Conservation (phyloP, 2,113 vertebrate genomes). For the Tachysurus fulvidraco region DNA sequence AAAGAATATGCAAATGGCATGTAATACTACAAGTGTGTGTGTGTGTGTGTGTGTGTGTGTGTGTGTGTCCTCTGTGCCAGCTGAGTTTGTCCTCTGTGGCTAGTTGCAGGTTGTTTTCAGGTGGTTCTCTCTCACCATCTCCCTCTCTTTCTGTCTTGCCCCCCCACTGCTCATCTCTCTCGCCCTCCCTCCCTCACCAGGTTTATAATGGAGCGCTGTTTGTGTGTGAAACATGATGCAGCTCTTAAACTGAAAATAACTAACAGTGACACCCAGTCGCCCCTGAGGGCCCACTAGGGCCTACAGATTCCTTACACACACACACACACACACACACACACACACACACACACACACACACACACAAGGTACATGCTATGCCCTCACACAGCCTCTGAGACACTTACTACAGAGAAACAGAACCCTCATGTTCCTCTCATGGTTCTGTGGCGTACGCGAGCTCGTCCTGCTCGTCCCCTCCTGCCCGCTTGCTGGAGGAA, state of each 20-base stretch:
- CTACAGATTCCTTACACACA: slow-evolving; percentile 20
- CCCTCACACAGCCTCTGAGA: not conserved
- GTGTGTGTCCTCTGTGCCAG: slow-evolving; percentile 21
- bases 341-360: slow-evolving; percentile 8
- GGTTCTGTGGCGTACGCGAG: not conserved
- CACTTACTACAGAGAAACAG: not conserved
- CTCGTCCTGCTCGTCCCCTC: not conserved
- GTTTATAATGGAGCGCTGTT: slow-evolving; percentile 36
- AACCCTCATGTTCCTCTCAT: not conserved
- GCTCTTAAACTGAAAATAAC: slow-evolving; percentile 54
- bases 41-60: not conserved
- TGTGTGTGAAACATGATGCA: slow-evolving; percentile 49
- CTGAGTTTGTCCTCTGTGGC: slow-evolving; percentile 36
- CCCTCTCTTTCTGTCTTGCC: not conserved
- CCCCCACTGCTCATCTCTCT: not conserved
- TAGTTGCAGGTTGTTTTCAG: slow-evolving; percentile 21
- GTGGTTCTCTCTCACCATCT: not conserved
- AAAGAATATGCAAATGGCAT: not conserved
- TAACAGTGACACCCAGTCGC: slow-evolving; percentile 39
- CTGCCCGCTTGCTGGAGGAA: slow-evolving; percentile 44
- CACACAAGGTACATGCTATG: not conserved
- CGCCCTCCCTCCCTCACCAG: not conserved
- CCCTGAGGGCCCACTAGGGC: not conserved
- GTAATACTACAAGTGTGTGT: not conserved
- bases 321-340: slow-evolving; percentile 25